Conservation (phyloP, 1,140 invertebrate genomes). For the Limonius californicus region DNA sequence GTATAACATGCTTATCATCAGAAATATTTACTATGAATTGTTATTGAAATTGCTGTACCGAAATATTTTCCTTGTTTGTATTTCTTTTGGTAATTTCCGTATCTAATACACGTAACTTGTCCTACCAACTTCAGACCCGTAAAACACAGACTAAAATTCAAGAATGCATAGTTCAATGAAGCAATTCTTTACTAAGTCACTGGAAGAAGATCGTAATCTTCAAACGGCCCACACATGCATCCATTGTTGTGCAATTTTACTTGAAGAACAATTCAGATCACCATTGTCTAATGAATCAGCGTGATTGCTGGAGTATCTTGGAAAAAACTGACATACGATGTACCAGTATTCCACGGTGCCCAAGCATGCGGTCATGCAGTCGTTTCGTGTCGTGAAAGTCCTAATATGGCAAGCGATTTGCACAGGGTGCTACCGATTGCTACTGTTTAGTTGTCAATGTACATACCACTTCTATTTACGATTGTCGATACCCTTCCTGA, state of each 20-base stretch:
- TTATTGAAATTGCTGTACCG: too few relatives aligned
- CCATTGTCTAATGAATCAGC: conserved; percentile 2
- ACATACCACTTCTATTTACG: conserved; percentile 26
- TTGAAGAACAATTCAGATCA: background rate
- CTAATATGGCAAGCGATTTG: conserved; percentile 22
- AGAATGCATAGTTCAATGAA: too few relatives aligned
- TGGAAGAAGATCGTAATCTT: too few relatives aligned
- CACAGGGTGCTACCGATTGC: conserved; percentile 22
- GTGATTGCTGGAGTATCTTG: background rate
- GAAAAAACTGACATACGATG: conserved; percentile 19
- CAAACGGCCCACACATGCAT: too few relatives aligned
- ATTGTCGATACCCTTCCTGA: conserved; percentile 14
- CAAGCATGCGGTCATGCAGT: conserved; percentile 19
- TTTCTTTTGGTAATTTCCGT: too few relatives aligned
- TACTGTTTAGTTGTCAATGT: conserved; percentile 22
- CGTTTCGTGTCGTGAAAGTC: conserved; percentile 18
- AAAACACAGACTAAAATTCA: too few relatives aligned
- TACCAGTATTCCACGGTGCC: conserved; percentile 21
- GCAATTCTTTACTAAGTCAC: too few relatives aligned
- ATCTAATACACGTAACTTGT: too few relatives aligned
- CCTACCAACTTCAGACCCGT: too few relatives aligned
- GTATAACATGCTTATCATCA: too few relatives aligned
- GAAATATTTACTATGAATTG: too few relatives aligned
- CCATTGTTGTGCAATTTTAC: background rate
- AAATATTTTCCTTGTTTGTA: too few relatives aligned